Evolutionary conservation across 2,888 invertebrate genomes (phyloP).

Genomic region (Notodonta ziczac): DNA sequence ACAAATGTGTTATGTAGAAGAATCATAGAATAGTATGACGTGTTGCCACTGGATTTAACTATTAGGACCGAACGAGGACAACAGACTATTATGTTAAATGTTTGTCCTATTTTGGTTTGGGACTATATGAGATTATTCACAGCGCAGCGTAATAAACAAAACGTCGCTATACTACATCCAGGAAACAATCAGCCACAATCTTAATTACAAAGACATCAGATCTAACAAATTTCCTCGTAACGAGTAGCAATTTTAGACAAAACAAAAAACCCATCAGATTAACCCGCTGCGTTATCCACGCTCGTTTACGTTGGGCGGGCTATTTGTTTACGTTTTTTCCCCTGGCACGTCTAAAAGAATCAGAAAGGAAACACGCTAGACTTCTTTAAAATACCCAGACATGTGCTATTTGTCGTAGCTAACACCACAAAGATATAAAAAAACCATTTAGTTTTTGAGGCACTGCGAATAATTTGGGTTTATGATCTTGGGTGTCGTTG

Average conservation of each 20-base stretch:
- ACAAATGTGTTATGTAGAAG: slow-evolving; percentile 1
- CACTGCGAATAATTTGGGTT: not conserved
- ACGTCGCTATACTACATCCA: not conserved
- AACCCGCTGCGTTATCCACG: slow-evolving; percentile 57
- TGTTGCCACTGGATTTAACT: too few species aligned
- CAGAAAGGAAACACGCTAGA: slow-evolving; percentile 34
- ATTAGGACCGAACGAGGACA: too few species aligned
- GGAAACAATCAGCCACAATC: slow-evolving; percentile 13
- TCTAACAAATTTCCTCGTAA: slow-evolving; percentile 44
- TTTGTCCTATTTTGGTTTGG: too few species aligned
- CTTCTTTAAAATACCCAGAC: slow-evolving; percentile 20
- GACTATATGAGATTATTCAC: too few species aligned
- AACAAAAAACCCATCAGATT: slow-evolving; percentile 67
- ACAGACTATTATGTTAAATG: too few species aligned
- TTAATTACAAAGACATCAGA: slow-evolving; percentile 19
- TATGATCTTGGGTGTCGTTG: too few species aligned
- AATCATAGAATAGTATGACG: not conserved
- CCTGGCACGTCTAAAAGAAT: slow-evolving; percentile 20
- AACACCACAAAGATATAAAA: not conserved
- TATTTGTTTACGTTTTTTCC: slow-evolving; percentile 69
- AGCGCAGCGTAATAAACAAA: not conserved
- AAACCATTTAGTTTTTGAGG: not conserved
- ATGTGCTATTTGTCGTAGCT: slow-evolving; percentile 5
- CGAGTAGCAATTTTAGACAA: slow-evolving; percentile 36
- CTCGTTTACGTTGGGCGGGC: slow-evolving; percentile 51